Evolutionary conservation across 2,113 vertebrate genomes (phyloP).

Genomic region (Chionodraco myersi): DNA sequence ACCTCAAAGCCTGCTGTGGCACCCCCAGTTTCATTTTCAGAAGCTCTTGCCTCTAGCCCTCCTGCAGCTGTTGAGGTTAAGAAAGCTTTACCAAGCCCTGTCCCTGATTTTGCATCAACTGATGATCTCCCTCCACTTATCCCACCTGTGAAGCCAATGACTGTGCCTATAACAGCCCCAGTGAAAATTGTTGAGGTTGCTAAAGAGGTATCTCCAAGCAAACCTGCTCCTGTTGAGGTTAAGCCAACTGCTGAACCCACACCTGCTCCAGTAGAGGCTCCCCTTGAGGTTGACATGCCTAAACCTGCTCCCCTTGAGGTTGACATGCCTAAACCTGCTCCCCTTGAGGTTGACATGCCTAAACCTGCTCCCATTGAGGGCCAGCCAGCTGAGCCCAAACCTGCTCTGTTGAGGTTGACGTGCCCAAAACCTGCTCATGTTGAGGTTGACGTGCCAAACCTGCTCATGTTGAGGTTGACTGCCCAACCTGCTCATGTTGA

Average conservation of each 20-base stretch:
- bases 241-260: no score
- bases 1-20: conserved; percentile 75
- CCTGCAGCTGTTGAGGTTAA: conserved; percentile 63
- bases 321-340: background rate
- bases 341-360: background rate
- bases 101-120: conserved; percentile 41
- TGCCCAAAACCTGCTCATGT: conserved; percentile 10
- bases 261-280: background rate
- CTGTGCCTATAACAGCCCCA: conserved; percentile 52
- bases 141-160: conserved; percentile 86
- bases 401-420: background rate
- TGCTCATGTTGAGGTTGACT: background rate
- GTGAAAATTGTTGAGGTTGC: background rate
- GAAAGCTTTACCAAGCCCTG: conserved; percentile 60
- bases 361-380: no score
- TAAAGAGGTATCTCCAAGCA: background rate
- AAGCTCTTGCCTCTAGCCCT: conserved; percentile 65
- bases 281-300: background rate
- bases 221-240: background rate
- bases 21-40: conserved; percentile 77
- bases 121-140: conserved; percentile 94
- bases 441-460: conserved; percentile 5
- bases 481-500: conserved; percentile 1
- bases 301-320: conserved; percentile 4
- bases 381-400: background rate